Evolutionary conservation across 2,888 invertebrate species (phyloP), one percentile per base, ranked within the genome.

Genomic region (Eristalis intricaria): DNA sequence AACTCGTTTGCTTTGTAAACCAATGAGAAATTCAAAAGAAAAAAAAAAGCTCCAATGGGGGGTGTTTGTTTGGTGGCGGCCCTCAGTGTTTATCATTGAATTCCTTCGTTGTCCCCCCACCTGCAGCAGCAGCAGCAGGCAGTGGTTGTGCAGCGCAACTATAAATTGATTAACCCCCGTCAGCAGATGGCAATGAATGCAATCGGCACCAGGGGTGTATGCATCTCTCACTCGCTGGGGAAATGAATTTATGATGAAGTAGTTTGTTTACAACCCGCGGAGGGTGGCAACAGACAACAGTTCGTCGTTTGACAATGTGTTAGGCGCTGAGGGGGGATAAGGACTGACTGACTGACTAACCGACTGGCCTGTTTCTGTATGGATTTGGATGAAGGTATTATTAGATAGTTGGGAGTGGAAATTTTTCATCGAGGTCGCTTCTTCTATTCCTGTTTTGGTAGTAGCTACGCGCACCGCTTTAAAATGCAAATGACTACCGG

Each of bases 111-210:
- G 1, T 3, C 4, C 1, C 19, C 19, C 50, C n/a, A n/a, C 50
- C 7, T 19, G 19, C 50, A 50, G 1, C 8, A 8, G 32, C 8
- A 8, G 8, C 32, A 32, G 32, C 32, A 32, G 7, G 7, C 32
- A 32, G 32, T 32, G 5, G 32, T 19, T n/a, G n/a, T 50, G 50
- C 19, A 50, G 50, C 50, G 50, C 19, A 50, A 50, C 50, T 73
- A 40, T 70, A 78, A 78, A 78, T 78, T 60, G 61, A 73, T 74
- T 56, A 68, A 68, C 60, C 66, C 60, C 66, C 50, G 73, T 74
- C 74, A 38, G 38, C 50, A 63, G 73, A 60, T 71, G 58, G 79
- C 29, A 58, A 58, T 19, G 58, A 80, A 68, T 73, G 66, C 61
- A 66, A 35, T 71, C n/a, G 60, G 32, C 64, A 50, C 19, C 13